Evolutionary conservation across 2,797 vertebrate genomes (phyloP), one percentile per base, ranked within the genome.

Genomic region (Odontamblyopus lacepedii): DNA sequence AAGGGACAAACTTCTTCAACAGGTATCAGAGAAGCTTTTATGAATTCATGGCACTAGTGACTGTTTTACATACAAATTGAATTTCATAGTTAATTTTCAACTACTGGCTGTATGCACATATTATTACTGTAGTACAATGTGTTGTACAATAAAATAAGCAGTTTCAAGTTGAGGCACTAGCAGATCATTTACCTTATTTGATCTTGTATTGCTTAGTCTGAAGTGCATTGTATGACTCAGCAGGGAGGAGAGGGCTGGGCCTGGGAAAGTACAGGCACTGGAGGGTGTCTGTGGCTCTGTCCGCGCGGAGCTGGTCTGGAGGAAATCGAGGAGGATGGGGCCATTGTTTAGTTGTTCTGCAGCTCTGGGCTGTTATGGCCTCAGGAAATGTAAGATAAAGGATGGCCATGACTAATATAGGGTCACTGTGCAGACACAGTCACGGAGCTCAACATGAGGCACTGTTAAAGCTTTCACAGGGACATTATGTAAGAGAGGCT

Each of bases 1-100:
- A 76, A 88, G 95, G 77, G 96, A 98, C 78, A 92, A 96, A 51
- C 95, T 99, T 74, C 94, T 95, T 29, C 96, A 98, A 81, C 96
- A 99, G 96, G 98, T 99, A 60, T 38, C 71, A 50, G 6, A 30
- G 2, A 30, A 16, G 13, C 0, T 48, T n/a, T 19, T 56, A 23
- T 55, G 9, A 3, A 56, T 2, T 23, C 5, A 26, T 56, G 53
- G 53, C 53, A 9, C 8, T 56, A 11, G 19, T 53, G 18, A 19
- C 6, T 53, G 35, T 23, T 56, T n/a, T 56, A 23, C n/a, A n/a
- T 26, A 56, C 7, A 56, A 23, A 48, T 48, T 15, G 41, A 44
- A 44, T 44, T 13, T 44, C 11, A 44, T 6, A 11, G 38, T 11
- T 41, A 41, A 41, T 11, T 41, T 1, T 44, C 41, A 44, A 55